Conservation (phyloP, 2,888 invertebrate genomes). For the Papilio protenor region DNA sequence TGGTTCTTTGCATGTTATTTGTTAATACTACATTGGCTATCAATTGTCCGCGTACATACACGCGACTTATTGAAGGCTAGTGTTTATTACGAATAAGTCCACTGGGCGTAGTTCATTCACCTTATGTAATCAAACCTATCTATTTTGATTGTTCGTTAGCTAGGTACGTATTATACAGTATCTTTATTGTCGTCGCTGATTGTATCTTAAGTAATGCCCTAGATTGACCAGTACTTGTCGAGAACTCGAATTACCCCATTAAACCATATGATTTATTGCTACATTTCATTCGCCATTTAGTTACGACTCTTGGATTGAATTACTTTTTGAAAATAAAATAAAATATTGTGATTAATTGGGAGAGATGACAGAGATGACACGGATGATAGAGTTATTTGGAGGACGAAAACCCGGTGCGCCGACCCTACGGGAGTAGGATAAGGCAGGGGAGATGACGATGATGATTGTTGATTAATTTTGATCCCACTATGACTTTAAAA, state of each 20-base stretch:
- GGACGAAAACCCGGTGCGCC: too few relatives aligned
- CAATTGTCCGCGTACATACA: slow-evolving; percentile 15
- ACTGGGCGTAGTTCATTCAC: slow-evolving; percentile 42
- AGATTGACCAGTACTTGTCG: slow-evolving; percentile 17
- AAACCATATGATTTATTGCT: slow-evolving; percentile 11
- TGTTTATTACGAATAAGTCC: slow-evolving; percentile 41
- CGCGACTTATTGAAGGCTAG: slow-evolving; percentile 42
- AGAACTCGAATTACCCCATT: slow-evolving; percentile 9
- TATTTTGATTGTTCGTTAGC: slow-evolving; percentile 38
- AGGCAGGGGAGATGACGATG: too few relatives aligned
- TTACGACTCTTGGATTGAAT: not conserved
- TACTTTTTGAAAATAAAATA: not conserved
- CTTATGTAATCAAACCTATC: slow-evolving; percentile 43
- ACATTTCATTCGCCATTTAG: not conserved
- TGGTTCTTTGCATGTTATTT: not conserved
- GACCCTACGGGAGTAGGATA: too few relatives aligned
- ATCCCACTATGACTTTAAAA: not conserved
- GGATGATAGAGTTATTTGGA: too few relatives aligned
- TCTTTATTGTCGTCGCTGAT: slow-evolving; percentile 25
- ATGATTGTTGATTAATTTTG: not conserved
- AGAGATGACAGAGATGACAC: too few relatives aligned
- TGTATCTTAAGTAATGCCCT: slow-evolving; percentile 24
- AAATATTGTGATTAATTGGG: too few relatives aligned
- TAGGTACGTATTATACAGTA: slow-evolving; percentile 35
- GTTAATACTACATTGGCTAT: slow-evolving; percentile 11